These are phyloP conservation scores for Struthidea cinerea DNA, from an alignment of 2,113 vertebrate genomes.

Conservation along the genomic window DNA sequence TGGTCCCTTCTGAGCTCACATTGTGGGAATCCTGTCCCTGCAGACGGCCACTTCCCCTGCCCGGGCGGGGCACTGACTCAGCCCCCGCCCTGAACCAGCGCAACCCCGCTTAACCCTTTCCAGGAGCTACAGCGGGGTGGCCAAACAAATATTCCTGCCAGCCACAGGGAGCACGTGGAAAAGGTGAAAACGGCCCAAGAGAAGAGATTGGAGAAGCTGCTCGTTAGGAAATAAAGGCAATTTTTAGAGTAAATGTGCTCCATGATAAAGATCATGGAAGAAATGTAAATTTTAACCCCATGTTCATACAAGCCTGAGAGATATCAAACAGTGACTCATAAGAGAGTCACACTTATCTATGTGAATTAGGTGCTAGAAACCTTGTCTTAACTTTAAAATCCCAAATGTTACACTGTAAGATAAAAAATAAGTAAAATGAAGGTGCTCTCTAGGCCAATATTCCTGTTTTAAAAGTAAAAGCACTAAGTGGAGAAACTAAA, in stretches of 20 bases:
- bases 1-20: not conserved
- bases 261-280: not conserved
- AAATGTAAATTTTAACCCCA: not conserved
- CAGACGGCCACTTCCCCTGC: conserved; percentile 31
- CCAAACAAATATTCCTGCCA: not conserved
- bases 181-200: not conserved
- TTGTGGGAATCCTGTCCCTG: not conserved
- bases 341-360: not conserved
- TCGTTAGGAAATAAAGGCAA: not conserved
- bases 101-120: conserved; percentile 16
- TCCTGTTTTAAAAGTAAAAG: not conserved
- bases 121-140: not conserved
- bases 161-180: not conserved
- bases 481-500: not conserved
- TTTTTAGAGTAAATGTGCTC: not conserved
- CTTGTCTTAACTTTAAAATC: not conserved
- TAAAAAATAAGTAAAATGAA: not conserved
- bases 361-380: not conserved
- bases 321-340: not conserved
- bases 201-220: not conserved
- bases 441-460: not conserved
- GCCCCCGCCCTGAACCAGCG: not conserved
- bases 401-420: not conserved
- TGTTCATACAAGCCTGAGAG: not conserved
- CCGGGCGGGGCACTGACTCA: not conserved